Conservation (phyloP, 2,888 invertebrate genomes). For the Ypsolopha sequella region DNA sequence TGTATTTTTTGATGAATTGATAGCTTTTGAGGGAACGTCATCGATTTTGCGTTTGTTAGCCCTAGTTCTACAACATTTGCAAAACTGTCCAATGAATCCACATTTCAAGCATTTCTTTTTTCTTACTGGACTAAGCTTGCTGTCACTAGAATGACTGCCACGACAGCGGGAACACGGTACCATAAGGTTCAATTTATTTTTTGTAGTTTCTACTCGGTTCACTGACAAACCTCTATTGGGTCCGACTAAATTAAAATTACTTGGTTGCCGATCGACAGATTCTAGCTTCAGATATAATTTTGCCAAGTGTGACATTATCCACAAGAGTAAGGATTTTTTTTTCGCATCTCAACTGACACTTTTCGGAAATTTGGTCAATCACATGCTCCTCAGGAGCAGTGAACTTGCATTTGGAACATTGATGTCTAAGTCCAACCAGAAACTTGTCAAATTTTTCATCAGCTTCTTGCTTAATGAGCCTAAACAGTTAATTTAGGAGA, state of each 20-base stretch:
- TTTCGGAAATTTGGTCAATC: conserved; percentile 15
- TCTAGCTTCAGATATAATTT: conserved; percentile 10
- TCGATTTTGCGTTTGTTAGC: not conserved
- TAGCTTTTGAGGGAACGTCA: too few relatives aligned
- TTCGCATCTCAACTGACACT: conserved; percentile 10
- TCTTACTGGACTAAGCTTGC: not conserved
- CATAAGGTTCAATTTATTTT: too few relatives aligned
- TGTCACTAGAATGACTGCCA: not conserved
- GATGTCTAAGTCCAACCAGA: not conserved
- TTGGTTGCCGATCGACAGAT: too few relatives aligned
- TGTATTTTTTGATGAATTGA: too few relatives aligned
- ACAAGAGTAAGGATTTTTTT: conserved; percentile 11
- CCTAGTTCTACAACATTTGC: not conserved
- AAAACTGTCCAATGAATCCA: not conserved
- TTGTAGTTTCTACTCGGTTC: not conserved
- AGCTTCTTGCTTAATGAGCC: conserved; percentile 5
- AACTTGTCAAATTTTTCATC: conserved; percentile 7
- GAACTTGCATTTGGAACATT: conserved; percentile 15
- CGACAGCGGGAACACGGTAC: not conserved
- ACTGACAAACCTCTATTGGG: not conserved
- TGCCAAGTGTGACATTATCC: conserved; percentile 7
- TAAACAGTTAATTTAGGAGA: conserved; percentile 6
- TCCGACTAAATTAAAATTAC: too few relatives aligned
- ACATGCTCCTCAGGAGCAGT: conserved; percentile 10
- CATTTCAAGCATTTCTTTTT: not conserved